Evolutionary conservation across 2,888 invertebrate species (phyloP), one percentile per base, ranked within the genome.

Genomic region (Odontocerum albicorne): DNA sequence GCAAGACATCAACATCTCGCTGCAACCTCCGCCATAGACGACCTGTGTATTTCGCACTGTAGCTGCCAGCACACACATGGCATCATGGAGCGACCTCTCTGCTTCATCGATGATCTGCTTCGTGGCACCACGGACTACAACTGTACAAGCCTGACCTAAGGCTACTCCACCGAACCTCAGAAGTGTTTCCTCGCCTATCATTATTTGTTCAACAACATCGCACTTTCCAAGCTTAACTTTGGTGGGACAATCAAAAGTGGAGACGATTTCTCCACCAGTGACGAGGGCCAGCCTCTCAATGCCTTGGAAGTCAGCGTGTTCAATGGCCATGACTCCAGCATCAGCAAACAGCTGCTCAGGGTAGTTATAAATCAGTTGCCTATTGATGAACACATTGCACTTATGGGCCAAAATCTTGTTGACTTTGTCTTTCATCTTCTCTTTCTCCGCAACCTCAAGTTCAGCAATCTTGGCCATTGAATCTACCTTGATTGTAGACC

Each of bases 371-470:
- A 99, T 99, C 63, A 99, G 79, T 74, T 99, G 99, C 83, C 92
- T 88, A 75, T 99, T 99, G 68, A 99, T 96, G 70, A 99, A 99
- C 0, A 99, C 98, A 75, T 92, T 99, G 76, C 92, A 91, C 63
- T 93, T 91, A 72, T 99, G 96, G 62, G 85, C 87, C 44, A 98
- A 70, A 64, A 99, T 99, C 72, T 95, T 95, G 66, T 91, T 90
- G 2, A 99, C 96, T 82, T 99, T 99, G 65, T 96, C 95, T 71
- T 96, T 97, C 99, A 99, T 99, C 71, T 99, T 99, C 69, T 97
- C 95, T 70, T 98, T 99, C 70, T 99, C 99, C 1, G 98, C 98
- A 40, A 91, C 74, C 76, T 99, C 99, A 45, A 99, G 77, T 67
- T 99, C 98, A 3, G 99, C 99, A 61, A 99, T 94, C 73, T 98